phyloP scores from a whole-genome alignment of 2,888 invertebrate genomes.

The Spodoptera littoralis region DNA sequence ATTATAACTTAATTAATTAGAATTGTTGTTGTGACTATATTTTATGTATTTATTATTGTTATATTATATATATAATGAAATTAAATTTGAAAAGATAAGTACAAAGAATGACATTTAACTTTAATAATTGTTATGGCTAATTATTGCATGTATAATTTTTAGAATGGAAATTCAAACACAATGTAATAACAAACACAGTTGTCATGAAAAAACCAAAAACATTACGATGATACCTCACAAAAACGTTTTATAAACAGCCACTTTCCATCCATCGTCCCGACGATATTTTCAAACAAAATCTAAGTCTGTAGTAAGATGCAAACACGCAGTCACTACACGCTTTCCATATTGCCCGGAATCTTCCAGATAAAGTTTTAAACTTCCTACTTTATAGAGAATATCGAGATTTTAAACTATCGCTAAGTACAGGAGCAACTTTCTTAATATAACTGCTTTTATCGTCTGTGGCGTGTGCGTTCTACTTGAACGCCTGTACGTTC shows the following conservation, averaged over 20 bases:
- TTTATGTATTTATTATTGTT: too few relatives aligned
- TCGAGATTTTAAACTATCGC: constrained; percentile 61
- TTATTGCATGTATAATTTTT: too few relatives aligned
- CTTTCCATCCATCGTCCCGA: background rate
- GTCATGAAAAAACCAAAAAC: background rate
- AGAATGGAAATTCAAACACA: too few relatives aligned
- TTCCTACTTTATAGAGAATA: constrained; percentile 50
- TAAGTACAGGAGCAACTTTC: constrained; percentile 54
- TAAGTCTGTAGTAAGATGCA: constrained; percentile 34
- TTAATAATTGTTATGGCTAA: too few relatives aligned
- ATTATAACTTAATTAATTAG: too few relatives aligned
- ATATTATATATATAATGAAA: too few relatives aligned
- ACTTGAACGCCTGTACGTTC: constrained; percentile 18
- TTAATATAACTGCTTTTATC: constrained; percentile 62
- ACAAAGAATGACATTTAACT: too few relatives aligned
- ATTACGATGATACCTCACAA: background rate
- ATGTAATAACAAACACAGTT: too few relatives aligned
- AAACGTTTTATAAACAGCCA: background rate
- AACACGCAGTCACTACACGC: constrained; percentile 41
- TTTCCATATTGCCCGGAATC: constrained; percentile 47
- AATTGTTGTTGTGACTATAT: too few relatives aligned
- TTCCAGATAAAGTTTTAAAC: constrained; percentile 54
- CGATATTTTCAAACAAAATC: constrained; percentile 30
- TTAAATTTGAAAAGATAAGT: too few relatives aligned
- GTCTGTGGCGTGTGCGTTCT: constrained; percentile 31